phyloP scores from a whole-genome alignment of 2,797 vertebrate genomes.

The Passerculus sandwichensis region DNA sequence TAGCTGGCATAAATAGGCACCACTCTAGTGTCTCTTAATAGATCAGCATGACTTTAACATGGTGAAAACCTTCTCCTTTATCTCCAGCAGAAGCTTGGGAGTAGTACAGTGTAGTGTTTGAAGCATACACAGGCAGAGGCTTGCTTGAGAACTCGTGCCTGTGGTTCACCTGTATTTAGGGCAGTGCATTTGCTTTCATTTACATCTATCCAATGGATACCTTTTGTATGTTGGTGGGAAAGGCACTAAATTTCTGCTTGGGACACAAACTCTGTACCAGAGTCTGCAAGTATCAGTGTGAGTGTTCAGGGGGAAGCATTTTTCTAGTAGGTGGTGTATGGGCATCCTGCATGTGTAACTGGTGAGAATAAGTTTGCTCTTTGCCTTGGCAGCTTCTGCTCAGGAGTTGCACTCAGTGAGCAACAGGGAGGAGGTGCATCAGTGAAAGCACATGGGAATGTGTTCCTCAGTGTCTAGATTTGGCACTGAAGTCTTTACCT shows the following conservation, averaged over 20 bases:
- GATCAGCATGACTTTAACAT: neutral
- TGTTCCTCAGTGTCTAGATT: neutral
- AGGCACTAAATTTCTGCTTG: neutral
- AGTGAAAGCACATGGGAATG: fast-evolving
- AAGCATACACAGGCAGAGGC: neutral
- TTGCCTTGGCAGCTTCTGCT: neutral
- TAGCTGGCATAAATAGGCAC: neutral
- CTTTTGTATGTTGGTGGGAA: neutral
- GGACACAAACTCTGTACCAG: neutral
- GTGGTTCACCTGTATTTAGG: neutral
- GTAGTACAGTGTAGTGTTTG: neutral
- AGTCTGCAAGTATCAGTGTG: neutral
- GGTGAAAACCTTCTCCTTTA: neutral
- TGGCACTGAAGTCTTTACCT: neutral
- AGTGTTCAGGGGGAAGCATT: neutral
- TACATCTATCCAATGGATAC: neutral
- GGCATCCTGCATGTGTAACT: neutral
- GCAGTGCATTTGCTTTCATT: neutral
- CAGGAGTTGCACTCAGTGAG: neutral
- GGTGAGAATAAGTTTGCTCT: neutral
- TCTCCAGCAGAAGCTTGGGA: neutral
- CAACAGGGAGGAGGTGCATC: neutral
- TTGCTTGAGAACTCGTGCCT: neutral
- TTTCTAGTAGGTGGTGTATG: neutral
- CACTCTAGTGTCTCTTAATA: neutral